A percentile compares a stretch with the other conserved stretches of the same genome.
Evolutionary conservation across 2,113 vertebrate species (phyloP).

Genomic region (Pygoscelis adeliae): DNA sequence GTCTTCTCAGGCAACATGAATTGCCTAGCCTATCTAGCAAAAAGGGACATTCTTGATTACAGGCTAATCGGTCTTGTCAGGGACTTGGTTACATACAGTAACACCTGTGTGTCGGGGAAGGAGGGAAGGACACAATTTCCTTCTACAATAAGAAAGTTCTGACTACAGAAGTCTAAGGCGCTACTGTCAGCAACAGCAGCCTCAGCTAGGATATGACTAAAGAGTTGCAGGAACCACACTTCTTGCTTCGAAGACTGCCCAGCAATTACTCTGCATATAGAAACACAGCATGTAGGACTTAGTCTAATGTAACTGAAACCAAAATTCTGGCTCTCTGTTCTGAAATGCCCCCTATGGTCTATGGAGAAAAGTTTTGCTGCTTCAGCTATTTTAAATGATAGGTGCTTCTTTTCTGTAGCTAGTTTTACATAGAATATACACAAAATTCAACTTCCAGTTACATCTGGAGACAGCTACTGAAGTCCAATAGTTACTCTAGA

Average conservation of each 20-base stretch:
- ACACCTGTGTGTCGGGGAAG: neutral
- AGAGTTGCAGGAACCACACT: neutral
- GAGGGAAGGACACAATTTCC: neutral
- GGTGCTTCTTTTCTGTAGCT: neutral
- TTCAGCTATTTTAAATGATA: neutral
- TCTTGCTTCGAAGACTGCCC: neutral
- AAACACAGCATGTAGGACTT: neutral
- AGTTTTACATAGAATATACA: neutral
- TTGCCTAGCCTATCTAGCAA: neutral
- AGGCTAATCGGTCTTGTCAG: neutral
- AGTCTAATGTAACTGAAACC: neutral
- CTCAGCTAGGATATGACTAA: neutral
- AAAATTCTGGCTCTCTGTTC: neutral
- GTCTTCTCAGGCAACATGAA: neutral
- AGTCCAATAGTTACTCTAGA: neutral
- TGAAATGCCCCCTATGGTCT: neutral
- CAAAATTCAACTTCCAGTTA: neutral
- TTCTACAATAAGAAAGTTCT: neutral
- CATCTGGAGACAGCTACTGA: neutral
- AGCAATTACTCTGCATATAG: neutral
- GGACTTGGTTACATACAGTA: neutral
- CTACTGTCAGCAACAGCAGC: neutral
- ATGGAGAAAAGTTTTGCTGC: neutral
- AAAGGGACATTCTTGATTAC: neutral
- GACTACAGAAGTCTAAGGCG: neutral